These are phyloP conservation scores for Odontocolon sp. DNA, from an alignment of 2,888 invertebrate species.

Conservation along the genomic window DNA sequence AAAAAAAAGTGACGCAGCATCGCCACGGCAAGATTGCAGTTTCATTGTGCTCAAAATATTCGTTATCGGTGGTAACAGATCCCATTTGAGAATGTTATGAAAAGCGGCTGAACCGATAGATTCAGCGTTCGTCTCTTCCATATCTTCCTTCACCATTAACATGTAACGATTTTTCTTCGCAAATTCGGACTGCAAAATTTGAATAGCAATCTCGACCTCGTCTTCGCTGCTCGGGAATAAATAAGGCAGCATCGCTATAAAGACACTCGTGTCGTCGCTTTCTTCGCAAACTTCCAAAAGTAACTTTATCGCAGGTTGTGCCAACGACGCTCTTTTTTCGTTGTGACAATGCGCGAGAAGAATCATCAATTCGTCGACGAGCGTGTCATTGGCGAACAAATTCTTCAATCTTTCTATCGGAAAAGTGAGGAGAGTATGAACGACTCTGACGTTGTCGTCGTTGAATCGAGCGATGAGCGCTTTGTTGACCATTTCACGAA, in stretches of 20 bases:
- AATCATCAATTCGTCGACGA: conserved; percentile 73
- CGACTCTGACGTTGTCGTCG: conserved; percentile 86
- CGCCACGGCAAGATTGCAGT: conserved; percentile 69
- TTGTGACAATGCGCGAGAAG: conserved; percentile 73
- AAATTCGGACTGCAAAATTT: conserved; percentile 81
- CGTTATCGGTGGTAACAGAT: conserved; percentile 72
- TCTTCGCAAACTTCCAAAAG: conserved; percentile 72
- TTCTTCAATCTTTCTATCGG: conserved; percentile 68
- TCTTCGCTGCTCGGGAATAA: conserved; percentile 83
- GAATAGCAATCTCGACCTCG: conserved; percentile 80
- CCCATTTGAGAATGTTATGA: conserved; percentile 74
- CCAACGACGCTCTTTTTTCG: conserved; percentile 66
- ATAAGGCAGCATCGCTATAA: conserved; percentile 84
- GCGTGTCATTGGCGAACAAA: conserved; percentile 68
- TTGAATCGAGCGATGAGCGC: conserved; percentile 85
- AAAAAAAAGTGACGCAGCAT: conserved; percentile 75
- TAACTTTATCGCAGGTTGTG: conserved; percentile 73
- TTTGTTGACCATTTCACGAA: conserved; percentile 84
- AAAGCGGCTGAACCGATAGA: conserved; percentile 73
- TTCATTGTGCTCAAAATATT: conserved; percentile 73
- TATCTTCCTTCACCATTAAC: conserved; percentile 68
- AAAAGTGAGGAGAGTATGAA: conserved; percentile 80
- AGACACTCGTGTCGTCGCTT: conserved; percentile 82
- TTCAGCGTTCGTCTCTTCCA: conserved; percentile 67
- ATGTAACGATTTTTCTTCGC: conserved; percentile 79